Base-by-base conservation (phyloP, 92 coral and sea anemone genomes). In the Parazoanthus darwini region DNA sequence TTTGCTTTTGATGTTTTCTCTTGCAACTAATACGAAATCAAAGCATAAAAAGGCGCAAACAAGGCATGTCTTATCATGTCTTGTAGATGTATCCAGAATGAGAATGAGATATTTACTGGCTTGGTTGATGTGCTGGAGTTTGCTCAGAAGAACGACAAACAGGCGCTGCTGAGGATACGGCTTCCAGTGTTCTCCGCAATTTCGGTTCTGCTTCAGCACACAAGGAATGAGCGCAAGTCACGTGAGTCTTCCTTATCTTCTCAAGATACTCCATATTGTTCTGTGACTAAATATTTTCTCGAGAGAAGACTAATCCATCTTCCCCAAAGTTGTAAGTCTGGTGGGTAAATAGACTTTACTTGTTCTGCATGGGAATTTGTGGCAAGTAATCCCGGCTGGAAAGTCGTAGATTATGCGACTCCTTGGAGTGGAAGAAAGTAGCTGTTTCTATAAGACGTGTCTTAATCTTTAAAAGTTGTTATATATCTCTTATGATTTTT, bases 141-240 rank as follows among this genome's bases (percentile, higher is more conserved):
- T 11, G 98, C 98, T 14, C 91, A 92, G 77, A 94, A 89, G 90
- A 92, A 92, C 81, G 99, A 94, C 92, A 80, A 90, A 3, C 96
- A 95, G 88, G 78, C 93, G 44, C 92, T 97, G 89, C 90, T 91
- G 80, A 94, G 93, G 39, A 90, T 95, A 78, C 90, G 98, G 80
- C 91, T 92, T 36, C 92, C 98, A 68, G 91, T 95, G 86, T 95
- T 97, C 91, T 94, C 98, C 15, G 90, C 94, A 11, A 90, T 97
- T 78, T 94, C 99, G 3, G 94, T 95, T 25, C 81, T 97, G 68
- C 89, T 97, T 65, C 99, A 97, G 82, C 93, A 94, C 90, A 82
- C 95, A 37, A 94, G 99, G 81, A 68, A 81, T 13, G 93, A 97
- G 50, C 79, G 75, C 42, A 86, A 81, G 33, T 93, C 98, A 82